Evolutionary conservation across 2,888 invertebrate genomes (phyloP), one percentile per base, ranked within the genome.

Genomic region (Melanchra persicariae): DNA sequence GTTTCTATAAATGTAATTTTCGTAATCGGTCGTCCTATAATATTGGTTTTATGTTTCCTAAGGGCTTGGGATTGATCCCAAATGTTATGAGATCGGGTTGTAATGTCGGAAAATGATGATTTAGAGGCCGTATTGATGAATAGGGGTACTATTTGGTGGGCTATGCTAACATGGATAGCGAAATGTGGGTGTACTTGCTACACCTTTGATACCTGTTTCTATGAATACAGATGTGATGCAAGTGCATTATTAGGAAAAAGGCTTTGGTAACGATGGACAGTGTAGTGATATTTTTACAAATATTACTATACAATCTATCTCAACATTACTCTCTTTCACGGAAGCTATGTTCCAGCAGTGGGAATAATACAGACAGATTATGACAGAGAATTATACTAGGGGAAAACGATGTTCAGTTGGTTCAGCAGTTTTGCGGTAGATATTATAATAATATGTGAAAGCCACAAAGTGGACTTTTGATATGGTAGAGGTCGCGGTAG

Each of bases 1-100:
- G 57, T 69, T 73, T 66, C 70, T 64, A 52, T 66, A 61, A 57
- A 77, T 72, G 81, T 71, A 58, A 47, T 49, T 63, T 67, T 81
- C 66, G 77, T 71, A 77, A 81, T 64, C 43, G 6, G 12, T 26
- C 12, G 57, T 19, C 9, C 40, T 54, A 49, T 66, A 45, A 22
- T 34, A 6, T 45, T 47, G 22, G 75, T 77, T 74, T n/a, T 75
- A 77, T 68, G 66, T 64, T 49, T 61, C 54, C 49, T 24, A 19
- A 49, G 30, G 24, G 57, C 45, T 67, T 12, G 1, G 17, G n/a
- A 43, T n/a, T 77, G 60, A 77, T 57, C 51, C 17, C 12, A 22
- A 12, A 15, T 45, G 49, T 30, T 51, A 47, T 30, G 8, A 40
- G 45, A 60, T 64, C 63, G 19, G n/a, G 10, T 24, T 63, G 22